phyloP scores from a whole-genome alignment of 2,113 vertebrate species.

The Syngnathoides biaculeatus region DNA sequence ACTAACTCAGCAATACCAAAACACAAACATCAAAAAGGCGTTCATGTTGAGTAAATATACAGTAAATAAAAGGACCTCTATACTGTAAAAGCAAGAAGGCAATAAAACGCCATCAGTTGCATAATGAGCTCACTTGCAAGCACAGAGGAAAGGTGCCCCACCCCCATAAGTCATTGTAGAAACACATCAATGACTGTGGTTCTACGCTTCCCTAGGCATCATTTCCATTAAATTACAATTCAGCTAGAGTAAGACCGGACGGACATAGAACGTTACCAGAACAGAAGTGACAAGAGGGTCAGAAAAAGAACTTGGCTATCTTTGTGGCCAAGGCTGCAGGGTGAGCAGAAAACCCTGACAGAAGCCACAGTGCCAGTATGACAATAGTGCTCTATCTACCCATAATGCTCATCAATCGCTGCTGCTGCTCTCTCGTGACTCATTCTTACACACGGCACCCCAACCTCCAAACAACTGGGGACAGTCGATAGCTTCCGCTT shows the following conservation, averaged over 20 bases:
- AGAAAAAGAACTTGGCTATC: slow-evolving; percentile 59
- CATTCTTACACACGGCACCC: slow-evolving; percentile 51
- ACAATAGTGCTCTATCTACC: slow-evolving; percentile 67
- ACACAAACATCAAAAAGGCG: background rate
- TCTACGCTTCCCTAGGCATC: background rate
- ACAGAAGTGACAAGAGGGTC: slow-evolving; percentile 22
- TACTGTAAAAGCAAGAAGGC: slow-evolving; percentile 31
- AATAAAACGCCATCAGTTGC: slow-evolving; percentile 26
- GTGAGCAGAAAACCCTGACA: slow-evolving; percentile 55
- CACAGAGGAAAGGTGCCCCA: slow-evolving; percentile 13
- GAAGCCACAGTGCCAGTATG: slow-evolving; percentile 45
- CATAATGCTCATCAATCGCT: slow-evolving; percentile 60
- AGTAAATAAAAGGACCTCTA: slow-evolving; percentile 45
- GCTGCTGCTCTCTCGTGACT: slow-evolving; percentile 60
- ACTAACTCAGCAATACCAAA: background rate
- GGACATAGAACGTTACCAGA: slow-evolving; percentile 6
- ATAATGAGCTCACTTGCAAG: slow-evolving; percentile 28
- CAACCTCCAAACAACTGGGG: slow-evolving; percentile 51
- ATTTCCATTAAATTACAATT: slow-evolving; percentile 20
- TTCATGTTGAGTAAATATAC: background rate
- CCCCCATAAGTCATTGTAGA: slow-evolving; percentile 11
- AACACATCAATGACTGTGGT: background rate
- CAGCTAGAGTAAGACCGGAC: slow-evolving; percentile 11
- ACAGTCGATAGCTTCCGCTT: slow-evolving; percentile 49
- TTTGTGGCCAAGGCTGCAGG: slow-evolving; percentile 55